Evolutionary conservation across 2,888 invertebrate species (phyloP).

Genomic region (Capitulum mitella): DNA sequence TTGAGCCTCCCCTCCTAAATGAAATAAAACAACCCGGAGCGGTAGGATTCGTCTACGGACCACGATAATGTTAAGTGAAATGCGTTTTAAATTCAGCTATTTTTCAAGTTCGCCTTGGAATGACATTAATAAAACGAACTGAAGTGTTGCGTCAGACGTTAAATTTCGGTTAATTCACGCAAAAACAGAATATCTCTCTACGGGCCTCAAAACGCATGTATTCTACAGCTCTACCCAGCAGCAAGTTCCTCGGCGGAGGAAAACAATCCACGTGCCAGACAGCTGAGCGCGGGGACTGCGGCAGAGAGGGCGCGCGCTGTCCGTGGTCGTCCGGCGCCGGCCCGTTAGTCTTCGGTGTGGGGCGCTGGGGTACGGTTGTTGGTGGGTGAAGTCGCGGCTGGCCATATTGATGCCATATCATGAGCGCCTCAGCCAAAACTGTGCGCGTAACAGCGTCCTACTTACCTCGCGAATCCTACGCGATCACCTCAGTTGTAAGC

Average conservation of each 20-base stretch:
- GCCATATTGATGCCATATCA: not conserved
- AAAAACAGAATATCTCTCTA: no score
- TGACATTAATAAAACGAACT: no score
- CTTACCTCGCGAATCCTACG: not conserved
- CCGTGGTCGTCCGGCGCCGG: not conserved
- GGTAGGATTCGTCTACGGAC: no score
- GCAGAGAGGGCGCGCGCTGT: not conserved
- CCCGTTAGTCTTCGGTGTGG: not conserved
- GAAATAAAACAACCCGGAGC: no score
- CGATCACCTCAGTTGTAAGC: not conserved
- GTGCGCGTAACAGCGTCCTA: constrained; percentile 19
- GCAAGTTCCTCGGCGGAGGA: not conserved
- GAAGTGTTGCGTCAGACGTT: no score
- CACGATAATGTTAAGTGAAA: no score
- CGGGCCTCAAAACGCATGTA: not conserved
- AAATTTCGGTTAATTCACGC: no score
- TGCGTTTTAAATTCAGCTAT: no score
- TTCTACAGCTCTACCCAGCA: not conserved
- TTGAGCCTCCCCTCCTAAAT: no score
- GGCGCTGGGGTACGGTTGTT: not conserved
- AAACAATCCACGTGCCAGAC: constrained; percentile 22
- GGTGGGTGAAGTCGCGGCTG: not conserved
- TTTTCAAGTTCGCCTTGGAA: no score
- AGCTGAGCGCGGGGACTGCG: not conserved
- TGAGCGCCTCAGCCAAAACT: constrained; percentile 16